Conservation (phyloP, 2,888 invertebrate species). For the Cepaea hortensis region DNA sequence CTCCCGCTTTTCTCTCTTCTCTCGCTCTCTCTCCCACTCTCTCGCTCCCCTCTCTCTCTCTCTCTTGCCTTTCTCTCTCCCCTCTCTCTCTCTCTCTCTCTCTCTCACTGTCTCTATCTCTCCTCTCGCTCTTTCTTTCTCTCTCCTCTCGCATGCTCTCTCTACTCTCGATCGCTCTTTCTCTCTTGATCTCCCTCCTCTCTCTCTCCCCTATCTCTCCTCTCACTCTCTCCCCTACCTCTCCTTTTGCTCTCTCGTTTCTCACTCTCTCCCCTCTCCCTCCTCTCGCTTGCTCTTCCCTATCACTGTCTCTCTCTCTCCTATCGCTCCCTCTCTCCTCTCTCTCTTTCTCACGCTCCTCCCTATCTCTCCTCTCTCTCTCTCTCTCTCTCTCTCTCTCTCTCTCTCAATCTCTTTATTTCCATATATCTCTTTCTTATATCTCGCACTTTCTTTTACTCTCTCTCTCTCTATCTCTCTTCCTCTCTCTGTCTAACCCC, state of each 20-base stretch:
- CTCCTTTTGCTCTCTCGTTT: neutral
- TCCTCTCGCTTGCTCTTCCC: neutral
- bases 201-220: neutral
- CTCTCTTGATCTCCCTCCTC: neutral
- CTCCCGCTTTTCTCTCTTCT: neutral
- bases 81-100: neutral
- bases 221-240: neutral
- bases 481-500: neutral
- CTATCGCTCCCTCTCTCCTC: neutral
- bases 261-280: neutral
- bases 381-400: neutral
- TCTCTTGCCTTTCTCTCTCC: neutral
- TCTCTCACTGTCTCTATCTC: slow-evolving; percentile 4
- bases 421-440: neutral
- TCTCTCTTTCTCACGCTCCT: neutral
- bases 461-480: neutral
- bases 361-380: neutral
- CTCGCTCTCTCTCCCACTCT: neutral
- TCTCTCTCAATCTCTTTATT: too few relatives aligned
- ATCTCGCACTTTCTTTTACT: too few relatives aligned
- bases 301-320: neutral
- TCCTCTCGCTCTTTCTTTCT: neutral
- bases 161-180: neutral
- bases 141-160: neutral
- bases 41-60: neutral